These are phyloP conservation scores for Erpornis zantholeuca DNA, from an alignment of 2,113 vertebrate genomes.

Conservation along the genomic window DNA sequence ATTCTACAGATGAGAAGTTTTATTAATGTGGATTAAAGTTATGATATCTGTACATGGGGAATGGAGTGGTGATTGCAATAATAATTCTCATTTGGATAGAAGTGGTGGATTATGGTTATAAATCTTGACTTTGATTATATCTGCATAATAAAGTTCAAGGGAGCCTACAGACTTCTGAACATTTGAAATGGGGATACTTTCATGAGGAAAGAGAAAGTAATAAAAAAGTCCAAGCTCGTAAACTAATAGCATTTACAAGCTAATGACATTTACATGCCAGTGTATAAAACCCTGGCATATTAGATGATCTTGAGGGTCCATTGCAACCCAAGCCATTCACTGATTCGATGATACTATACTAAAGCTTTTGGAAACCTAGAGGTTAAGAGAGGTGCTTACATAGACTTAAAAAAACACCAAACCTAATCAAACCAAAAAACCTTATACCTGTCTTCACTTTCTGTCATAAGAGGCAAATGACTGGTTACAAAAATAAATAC, in stretches of 20 bases:
- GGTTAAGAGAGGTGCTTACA: not conserved
- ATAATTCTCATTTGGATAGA: not conserved
- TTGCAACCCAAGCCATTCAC: not conserved
- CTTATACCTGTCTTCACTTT: not conserved
- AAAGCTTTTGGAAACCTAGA: not conserved
- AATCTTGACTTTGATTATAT: not conserved
- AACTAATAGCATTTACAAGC: not conserved
- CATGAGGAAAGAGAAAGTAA: not conserved
- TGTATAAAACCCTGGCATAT: not conserved
- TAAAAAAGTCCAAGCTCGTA: not conserved
- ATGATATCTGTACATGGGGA: not conserved
- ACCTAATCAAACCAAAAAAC: not conserved
- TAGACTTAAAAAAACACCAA: rapidly evolving
- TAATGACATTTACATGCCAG: not conserved
- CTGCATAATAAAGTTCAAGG: not conserved
- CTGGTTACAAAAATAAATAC: not conserved
- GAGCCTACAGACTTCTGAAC: not conserved
- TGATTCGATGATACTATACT: not conserved
- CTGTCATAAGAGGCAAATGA: not conserved
- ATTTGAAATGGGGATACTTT: not conserved
- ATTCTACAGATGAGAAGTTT: constrained; percentile 16
- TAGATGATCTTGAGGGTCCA: not conserved
- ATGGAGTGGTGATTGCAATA: not conserved
- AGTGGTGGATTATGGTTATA: not conserved
- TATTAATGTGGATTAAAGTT: constrained; percentile 31